Evolutionary conservation across 2,888 invertebrate species (phyloP).

Genomic region (Boloria selene): DNA sequence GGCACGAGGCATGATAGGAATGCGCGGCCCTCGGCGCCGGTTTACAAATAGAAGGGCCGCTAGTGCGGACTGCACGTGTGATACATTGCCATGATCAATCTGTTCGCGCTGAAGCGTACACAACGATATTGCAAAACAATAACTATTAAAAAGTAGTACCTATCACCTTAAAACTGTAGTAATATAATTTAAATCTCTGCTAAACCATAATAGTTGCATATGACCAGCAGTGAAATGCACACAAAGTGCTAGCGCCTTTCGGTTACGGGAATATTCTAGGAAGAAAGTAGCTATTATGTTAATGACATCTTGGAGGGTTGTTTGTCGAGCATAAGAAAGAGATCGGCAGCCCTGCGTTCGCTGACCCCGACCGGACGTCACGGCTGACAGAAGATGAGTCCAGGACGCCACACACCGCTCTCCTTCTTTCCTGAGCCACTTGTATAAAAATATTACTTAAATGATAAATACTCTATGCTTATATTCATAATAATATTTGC

Average conservation of each 20-base stretch:
- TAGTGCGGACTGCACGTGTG: slow-evolving; percentile 76
- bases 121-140: slow-evolving; percentile 25
- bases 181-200: not conserved
- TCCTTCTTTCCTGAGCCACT: slow-evolving; percentile 8
- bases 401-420: slow-evolving; percentile 37
- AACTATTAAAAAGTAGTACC: slow-evolving; percentile 23
- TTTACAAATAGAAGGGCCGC: slow-evolving; percentile 81
- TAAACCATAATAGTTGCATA: slow-evolving; percentile 4
- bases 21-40: slow-evolving; percentile 80
- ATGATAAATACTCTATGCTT: no score
- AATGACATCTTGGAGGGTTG: slow-evolving; percentile 73
- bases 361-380: slow-evolving; percentile 77
- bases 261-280: slow-evolving; percentile 13
- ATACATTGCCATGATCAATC: slow-evolving; percentile 76
- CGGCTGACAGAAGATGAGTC: slow-evolving; percentile 73
- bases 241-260: not conserved
- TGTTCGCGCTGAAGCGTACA: slow-evolving; percentile 61
- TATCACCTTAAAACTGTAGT: slow-evolving; percentile 1
- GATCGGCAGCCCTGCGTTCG: slow-evolving; percentile 71
- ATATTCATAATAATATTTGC: no score
- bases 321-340: slow-evolving; percentile 70
- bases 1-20: slow-evolving; percentile 74
- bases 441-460: not conserved
- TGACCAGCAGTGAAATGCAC: slow-evolving; percentile 18
- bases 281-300: slow-evolving; percentile 51